Evolutionary conservation across 2,888 invertebrate genomes (phyloP).

Genomic region (Patella depressa): DNA sequence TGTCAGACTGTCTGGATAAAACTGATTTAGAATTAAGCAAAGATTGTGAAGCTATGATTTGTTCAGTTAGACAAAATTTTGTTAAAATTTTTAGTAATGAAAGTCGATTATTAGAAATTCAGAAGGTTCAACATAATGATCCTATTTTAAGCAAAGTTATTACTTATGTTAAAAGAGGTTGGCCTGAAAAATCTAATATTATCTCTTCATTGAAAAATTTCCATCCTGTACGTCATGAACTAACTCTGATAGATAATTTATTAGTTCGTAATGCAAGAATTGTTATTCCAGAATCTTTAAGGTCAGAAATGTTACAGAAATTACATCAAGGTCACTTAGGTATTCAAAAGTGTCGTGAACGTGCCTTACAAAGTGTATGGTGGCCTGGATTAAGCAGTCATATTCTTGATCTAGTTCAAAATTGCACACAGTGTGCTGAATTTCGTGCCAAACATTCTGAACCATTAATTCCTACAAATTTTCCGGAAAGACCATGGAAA

Average conservation of each 20-base stretch:
- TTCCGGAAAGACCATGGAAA: slow-evolving; percentile 44
- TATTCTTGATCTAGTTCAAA: slow-evolving; percentile 33
- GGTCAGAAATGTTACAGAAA: slow-evolving; percentile 31
- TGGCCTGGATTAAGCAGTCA: slow-evolving; percentile 34
- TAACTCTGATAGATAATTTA: slow-evolving; percentile 24
- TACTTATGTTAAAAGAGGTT: background rate
- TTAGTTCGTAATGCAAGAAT: slow-evolving; percentile 27
- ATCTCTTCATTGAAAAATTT: background rate
- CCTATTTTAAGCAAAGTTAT: background rate
- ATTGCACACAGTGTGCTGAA: slow-evolving; percentile 33
- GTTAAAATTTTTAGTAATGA: too few relatives aligned
- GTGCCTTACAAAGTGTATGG: slow-evolving; percentile 37
- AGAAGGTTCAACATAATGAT: background rate
- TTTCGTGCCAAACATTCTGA: slow-evolving; percentile 32
- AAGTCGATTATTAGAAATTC: too few relatives aligned
- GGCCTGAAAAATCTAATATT: background rate
- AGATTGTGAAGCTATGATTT: background rate
- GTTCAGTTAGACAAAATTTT: too few relatives aligned
- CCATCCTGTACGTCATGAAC: background rate
- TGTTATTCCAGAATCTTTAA: slow-evolving; percentile 29
- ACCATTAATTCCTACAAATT: slow-evolving; percentile 33
- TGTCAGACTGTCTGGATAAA: background rate
- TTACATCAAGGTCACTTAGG: slow-evolving; percentile 41
- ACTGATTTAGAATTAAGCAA: background rate
- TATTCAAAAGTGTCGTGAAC: slow-evolving; percentile 39